Evolutionary conservation across 2,797 vertebrate species (phyloP), one percentile per base, ranked within the genome.

Genomic region (Echeneis naucrates): DNA sequence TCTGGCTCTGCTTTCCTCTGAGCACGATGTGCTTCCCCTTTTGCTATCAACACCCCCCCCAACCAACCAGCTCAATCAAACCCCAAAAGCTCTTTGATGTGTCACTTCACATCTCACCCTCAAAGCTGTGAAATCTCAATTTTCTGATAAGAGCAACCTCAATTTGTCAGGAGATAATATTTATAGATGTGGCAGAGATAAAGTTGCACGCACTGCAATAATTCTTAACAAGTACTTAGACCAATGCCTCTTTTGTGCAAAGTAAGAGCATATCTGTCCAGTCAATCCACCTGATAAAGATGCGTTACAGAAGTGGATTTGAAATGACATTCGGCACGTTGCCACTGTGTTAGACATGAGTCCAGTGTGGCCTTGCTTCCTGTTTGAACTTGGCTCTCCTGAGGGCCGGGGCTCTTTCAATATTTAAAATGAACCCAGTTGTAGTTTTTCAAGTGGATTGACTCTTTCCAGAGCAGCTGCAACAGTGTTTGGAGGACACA

Each of bases 91-190:
- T 79, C 83, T 93, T 94, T 90, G 87, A 93, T 87, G 82, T 90
- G 83, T 90, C 89, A 80, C 83, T 88, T 92, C 81, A 78, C 82
- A 83, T 88, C 82, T 83, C 78, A 79, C 82, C 88, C 88, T 90
- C 92, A 53, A 88, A 90, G 88, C 87, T 75, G 89, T 81, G 73
- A 88, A 91, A 90, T 93, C 90, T 91, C 88, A 92, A 93, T 94
- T 93, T 94, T 94, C 93, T 93, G 92, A 94, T 94, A 94, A 94
- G 90, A 87, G 73, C 78, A 85, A 87, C 87, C 85, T 82, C 86
- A 91, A 90, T 92, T 94, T 93, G 92, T 93, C 90, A 91, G 84
- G 76, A 92, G 90, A 92, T 87, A 87, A 82, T 93, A 94, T 93
- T 90, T 89, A 90, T 92, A 93, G 92, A 94, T 94, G 73, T 87